Conservation (phyloP, 2,888 invertebrate genomes). For the Psococerastis gibbosa region DNA sequence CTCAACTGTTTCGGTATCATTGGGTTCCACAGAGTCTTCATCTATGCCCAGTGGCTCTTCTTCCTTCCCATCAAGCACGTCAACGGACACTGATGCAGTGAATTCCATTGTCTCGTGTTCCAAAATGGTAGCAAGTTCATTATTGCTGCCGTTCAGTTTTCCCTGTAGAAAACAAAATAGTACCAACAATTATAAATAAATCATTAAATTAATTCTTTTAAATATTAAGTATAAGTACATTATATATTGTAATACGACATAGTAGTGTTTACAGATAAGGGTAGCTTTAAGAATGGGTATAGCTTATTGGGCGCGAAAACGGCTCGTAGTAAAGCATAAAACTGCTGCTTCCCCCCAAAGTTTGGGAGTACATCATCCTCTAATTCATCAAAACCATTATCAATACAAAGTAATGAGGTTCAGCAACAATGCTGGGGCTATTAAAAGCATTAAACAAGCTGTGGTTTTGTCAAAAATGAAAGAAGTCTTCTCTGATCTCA, state of each 20-base stretch:
- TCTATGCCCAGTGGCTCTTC: neutral
- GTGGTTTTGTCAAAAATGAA: too few relatives aligned
- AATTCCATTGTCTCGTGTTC: constrained; percentile 87
- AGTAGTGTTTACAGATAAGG: too few relatives aligned
- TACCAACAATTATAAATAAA: constrained; percentile 3
- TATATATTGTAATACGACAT: too few relatives aligned
- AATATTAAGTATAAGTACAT: too few relatives aligned
- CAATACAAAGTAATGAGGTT: too few relatives aligned
- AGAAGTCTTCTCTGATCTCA: too few relatives aligned
- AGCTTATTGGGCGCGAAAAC: neutral
- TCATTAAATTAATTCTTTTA: constrained; percentile 2
- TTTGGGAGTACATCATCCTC: too few relatives aligned
- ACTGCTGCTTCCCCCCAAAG: constrained; percentile 35
- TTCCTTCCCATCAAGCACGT: neutral
- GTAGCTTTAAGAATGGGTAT: too few relatives aligned
- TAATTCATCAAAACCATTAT: too few relatives aligned
- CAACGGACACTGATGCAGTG: constrained; percentile 20
- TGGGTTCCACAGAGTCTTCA: neutral
- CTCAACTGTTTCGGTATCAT: neutral
- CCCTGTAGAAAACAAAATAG: constrained; percentile 22
- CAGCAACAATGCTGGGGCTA: too few relatives aligned
- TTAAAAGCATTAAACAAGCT: too few relatives aligned
- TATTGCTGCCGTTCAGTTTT: constrained; percentile 30
- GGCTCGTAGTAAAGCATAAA: neutral
- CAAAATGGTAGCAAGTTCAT: constrained; percentile 80